Percentiles rank a stretch among this genome's conserved stretches.
These are phyloP conservation scores for Hirtodrosophila confusa DNA, from an alignment of 2,888 invertebrate genomes.

Conservation along the genomic window DNA sequence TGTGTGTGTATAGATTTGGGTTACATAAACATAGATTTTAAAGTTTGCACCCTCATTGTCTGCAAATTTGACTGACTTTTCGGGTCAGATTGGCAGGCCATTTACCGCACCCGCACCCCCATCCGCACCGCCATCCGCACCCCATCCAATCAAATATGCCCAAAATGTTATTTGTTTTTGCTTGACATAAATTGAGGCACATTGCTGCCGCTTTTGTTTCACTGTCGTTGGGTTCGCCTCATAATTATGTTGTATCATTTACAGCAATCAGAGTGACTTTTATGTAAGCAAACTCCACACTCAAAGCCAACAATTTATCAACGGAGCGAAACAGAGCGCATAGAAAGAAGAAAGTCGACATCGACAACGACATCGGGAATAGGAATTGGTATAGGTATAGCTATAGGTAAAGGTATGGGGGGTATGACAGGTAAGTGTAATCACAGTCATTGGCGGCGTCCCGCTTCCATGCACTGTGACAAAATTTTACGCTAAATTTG, in stretches of 20 bases:
- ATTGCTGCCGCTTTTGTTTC: slow-evolving; percentile 33
- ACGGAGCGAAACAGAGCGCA: slow-evolving; percentile 64
- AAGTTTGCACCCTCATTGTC: slow-evolving; percentile 52
- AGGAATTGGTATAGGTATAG: slow-evolving; percentile 1
- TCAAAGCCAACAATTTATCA: slow-evolving; percentile 38
- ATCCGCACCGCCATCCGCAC: too few relatives aligned
- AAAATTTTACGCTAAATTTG: slow-evolving; percentile 78
- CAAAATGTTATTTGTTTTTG: slow-evolving; percentile 50
- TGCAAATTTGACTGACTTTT: slow-evolving; percentile 43
- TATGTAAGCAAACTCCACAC: slow-evolving; percentile 60
- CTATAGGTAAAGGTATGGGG: slow-evolving; percentile 2
- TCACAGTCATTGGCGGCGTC: slow-evolving; percentile 59
- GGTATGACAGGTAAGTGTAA: slow-evolving; percentile 43
- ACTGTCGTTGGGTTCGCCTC: slow-evolving; percentile 26
- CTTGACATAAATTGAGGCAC: slow-evolving; percentile 52
- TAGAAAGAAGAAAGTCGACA: slow-evolving; percentile 28
- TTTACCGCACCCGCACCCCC: neutral
- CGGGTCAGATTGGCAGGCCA: slow-evolving; percentile 36
- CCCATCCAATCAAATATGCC: neutral
- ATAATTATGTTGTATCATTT: slow-evolving; percentile 75
- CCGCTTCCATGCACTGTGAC: slow-evolving; percentile 62
- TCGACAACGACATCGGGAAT: slow-evolving; percentile 1
- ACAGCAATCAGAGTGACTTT: slow-evolving; percentile 61
- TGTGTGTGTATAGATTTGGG: slow-evolving; percentile 39
- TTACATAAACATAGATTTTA: slow-evolving; percentile 52